Evolutionary conservation across 2,888 invertebrate genomes (phyloP).

Genomic region (Tanypteryx hageni): DNA sequence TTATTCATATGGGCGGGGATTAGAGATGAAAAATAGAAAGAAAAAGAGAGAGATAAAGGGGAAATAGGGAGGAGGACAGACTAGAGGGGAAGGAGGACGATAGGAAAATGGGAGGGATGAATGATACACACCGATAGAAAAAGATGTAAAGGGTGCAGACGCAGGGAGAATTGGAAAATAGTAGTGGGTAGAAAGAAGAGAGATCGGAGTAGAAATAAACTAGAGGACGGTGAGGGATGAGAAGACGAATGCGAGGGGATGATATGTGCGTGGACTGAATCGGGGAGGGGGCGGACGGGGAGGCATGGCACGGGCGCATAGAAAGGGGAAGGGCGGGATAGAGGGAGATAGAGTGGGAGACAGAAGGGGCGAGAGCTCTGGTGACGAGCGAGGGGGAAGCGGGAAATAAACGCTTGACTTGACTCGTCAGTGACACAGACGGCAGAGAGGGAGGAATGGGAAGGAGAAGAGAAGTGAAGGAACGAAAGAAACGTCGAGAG

Average conservation of each 20-base stretch:
- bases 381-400: too few relatives aligned
- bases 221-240: too few relatives aligned
- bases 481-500: neutral
- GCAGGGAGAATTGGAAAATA: neutral
- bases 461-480: neutral
- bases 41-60: too few relatives aligned
- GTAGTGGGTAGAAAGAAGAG: neutral
- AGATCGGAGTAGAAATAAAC: too few relatives aligned
- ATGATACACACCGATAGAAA: neutral
- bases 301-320: neutral
- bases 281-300: neutral
- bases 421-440: too few relatives aligned
- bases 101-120: neutral
- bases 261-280: neutral
- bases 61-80: too few relatives aligned
- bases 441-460: neutral
- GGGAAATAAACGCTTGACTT: too few relatives aligned
- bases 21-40: too few relatives aligned
- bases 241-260: neutral
- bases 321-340: neutral
- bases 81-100: neutral
- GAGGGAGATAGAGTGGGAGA: neutral
- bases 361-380: neutral
- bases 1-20: too few relatives aligned
- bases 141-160: neutral